Conservation (phyloP, 1,140 invertebrate species). For the Copidosoma floridanum region DNA sequence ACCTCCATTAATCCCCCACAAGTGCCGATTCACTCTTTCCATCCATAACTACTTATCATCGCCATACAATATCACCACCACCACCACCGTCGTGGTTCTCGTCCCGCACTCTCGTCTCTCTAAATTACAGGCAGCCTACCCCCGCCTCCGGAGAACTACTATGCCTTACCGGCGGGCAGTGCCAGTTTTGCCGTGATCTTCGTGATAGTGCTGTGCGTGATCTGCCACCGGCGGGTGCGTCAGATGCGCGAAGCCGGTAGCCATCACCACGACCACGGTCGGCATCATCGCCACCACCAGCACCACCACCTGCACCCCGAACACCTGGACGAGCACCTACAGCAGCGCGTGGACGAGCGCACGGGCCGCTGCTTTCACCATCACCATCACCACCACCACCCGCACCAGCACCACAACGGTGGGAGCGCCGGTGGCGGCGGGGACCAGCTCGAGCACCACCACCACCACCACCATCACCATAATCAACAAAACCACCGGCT, state of each 20-base stretch:
- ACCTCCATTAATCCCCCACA: neutral
- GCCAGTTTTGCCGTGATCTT: slow-evolving; percentile 42
- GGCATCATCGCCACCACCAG: slow-evolving; percentile 1
- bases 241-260: no score
- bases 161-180: slow-evolving; percentile 45
- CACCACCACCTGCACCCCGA: slow-evolving; percentile 25
- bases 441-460: slow-evolving; percentile 36
- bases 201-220: slow-evolving; percentile 42
- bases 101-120: slow-evolving; percentile 2
- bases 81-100: no score
- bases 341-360: slow-evolving; percentile 46
- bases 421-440: slow-evolving; percentile 1
- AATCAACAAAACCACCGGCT: slow-evolving; percentile 36
- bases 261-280: no score
- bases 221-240: slow-evolving; percentile 46
- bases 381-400: slow-evolving; percentile 45
- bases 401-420: slow-evolving; percentile 38
- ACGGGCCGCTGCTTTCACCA: slow-evolving; percentile 46
- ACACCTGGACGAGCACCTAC: slow-evolving; percentile 43
- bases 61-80: neutral
- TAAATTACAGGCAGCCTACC: slow-evolving; percentile 50
- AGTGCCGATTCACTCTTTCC: neutral
- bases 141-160: slow-evolving; percentile 48
- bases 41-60: neutral
- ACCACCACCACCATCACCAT: slow-evolving; percentile 38